These are phyloP conservation scores for Listronotus bonariensis DNA, from an alignment of 1,140 invertebrate genomes.

Conservation along the genomic window DNA sequence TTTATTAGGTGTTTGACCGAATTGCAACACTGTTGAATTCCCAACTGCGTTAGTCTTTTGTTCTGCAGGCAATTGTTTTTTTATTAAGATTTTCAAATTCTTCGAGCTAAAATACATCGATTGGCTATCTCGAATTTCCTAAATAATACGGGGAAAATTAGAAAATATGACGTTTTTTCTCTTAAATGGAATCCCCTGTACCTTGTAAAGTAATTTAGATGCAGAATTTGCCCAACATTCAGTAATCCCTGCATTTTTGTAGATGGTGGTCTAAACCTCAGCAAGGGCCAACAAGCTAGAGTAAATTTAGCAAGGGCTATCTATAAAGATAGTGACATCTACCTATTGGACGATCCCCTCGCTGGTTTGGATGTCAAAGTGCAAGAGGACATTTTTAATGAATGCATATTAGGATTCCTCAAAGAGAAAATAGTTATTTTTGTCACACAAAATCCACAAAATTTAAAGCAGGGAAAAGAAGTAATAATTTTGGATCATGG, in stretches of 20 bases:
- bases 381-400: conserved; percentile 78
- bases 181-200: too few relatives aligned
- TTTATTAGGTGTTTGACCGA: too few relatives aligned
- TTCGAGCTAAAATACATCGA: too few relatives aligned
- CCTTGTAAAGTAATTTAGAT: too few relatives aligned
- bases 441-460: conserved; percentile 85
- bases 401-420: conserved; percentile 71
- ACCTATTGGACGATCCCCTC: conserved; percentile 80
- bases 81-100: too few relatives aligned
- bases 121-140: too few relatives aligned
- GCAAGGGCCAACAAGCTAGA: conserved; percentile 87
- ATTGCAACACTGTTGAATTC: too few relatives aligned
- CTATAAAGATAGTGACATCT: conserved; percentile 78
- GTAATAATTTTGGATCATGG: conserved; percentile 68
- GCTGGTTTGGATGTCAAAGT: conserved; percentile 83
- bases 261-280: conserved; percentile 76
- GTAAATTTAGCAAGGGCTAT: conserved; percentile 85
- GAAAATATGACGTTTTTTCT: too few relatives aligned
- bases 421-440: conserved; percentile 71
- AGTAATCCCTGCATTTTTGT: neutral
- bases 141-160: too few relatives aligned
- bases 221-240: too few relatives aligned
- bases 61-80: too few relatives aligned
- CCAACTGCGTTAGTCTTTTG: too few relatives aligned
- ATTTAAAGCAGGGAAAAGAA: conserved; percentile 75